Percentiles rank a stretch among this genome's conserved stretches.
These are phyloP conservation scores for Cryptus armator DNA, from an alignment of 2,888 invertebrate species.

Conservation along the genomic window DNA sequence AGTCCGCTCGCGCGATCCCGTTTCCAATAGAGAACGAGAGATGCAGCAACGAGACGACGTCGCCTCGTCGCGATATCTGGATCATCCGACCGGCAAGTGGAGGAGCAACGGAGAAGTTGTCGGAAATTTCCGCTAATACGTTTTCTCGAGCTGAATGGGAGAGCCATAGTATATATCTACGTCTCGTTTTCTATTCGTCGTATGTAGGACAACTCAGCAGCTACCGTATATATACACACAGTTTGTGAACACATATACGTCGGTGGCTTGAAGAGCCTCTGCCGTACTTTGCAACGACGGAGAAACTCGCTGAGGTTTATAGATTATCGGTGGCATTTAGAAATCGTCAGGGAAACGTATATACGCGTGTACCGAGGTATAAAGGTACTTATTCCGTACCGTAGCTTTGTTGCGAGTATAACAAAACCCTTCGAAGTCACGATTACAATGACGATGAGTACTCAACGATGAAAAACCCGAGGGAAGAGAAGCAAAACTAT, in stretches of 20 bases:
- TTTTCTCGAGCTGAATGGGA: slow-evolving; percentile 64
- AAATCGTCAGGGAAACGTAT: slow-evolving; percentile 39
- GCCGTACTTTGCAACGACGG: slow-evolving; percentile 13
- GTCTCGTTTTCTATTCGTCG: slow-evolving; percentile 56
- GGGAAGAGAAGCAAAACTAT: neutral
- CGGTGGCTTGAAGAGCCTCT: slow-evolving; percentile 18
- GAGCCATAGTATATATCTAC: slow-evolving; percentile 51
- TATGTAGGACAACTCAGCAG: slow-evolving; percentile 49
- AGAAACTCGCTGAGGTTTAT: slow-evolving; percentile 42
- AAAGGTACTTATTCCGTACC: too few species aligned
- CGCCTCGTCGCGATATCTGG: slow-evolving; percentile 54
- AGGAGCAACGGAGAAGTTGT: slow-evolving; percentile 56
- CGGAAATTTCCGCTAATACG: slow-evolving; percentile 68
- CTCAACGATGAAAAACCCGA: neutral
- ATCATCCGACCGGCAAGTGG: slow-evolving; percentile 47
- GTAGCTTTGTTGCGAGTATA: neutral
- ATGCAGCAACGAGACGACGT: slow-evolving; percentile 39
- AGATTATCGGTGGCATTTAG: slow-evolving; percentile 55
- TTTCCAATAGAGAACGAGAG: slow-evolving; percentile 55
- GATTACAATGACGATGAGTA: neutral
- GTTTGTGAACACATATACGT: neutral
- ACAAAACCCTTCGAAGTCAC: slow-evolving; percentile 2
- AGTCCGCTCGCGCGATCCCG: slow-evolving; percentile 40
- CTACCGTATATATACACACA: neutral
- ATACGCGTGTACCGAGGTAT: too few species aligned